Evolutionary conservation across 2,888 invertebrate genomes (phyloP).

Genomic region (Prosapia bicincta): DNA sequence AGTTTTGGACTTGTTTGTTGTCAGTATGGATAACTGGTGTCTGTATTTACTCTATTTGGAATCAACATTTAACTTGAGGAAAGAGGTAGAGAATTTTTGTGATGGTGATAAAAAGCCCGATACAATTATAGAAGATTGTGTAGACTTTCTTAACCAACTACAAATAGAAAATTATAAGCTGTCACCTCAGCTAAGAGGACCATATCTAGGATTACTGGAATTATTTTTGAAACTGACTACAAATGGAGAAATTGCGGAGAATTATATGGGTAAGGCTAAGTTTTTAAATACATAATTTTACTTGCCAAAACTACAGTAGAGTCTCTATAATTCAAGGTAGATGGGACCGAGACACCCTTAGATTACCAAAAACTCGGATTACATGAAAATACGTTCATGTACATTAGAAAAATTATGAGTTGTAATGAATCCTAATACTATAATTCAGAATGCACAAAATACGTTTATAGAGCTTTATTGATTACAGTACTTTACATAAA

Average conservation of each 20-base stretch:
- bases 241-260: constrained; percentile 52
- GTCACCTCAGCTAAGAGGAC: constrained; percentile 59
- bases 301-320: too few relatives aligned
- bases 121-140: constrained; percentile 44
- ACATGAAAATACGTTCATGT: too few relatives aligned
- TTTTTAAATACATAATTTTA: too few relatives aligned
- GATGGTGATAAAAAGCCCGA: constrained; percentile 47
- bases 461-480: too few relatives aligned
- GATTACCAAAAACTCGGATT: too few relatives aligned
- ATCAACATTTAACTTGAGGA: constrained; percentile 32
- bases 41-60: constrained; percentile 51
- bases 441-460: too few relatives aligned
- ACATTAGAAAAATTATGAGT: too few relatives aligned
- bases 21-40: constrained; percentile 47
- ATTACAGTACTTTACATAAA: too few relatives aligned
- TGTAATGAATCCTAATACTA: too few relatives aligned
- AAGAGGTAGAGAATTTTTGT: constrained; percentile 40
- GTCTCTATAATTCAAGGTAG: too few relatives aligned
- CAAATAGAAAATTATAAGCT: constrained; percentile 30
- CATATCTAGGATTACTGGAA: constrained; percentile 80
- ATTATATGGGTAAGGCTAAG: constrained; percentile 46
- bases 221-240: constrained; percentile 60
- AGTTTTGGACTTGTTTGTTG: too few relatives aligned
- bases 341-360: too few relatives aligned
- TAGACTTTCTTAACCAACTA: constrained; percentile 46